Percentiles rank a stretch among this genome's conserved stretches.
phyloP scores from a whole-genome alignment of 2,797 vertebrate species.

The Vipera latastei region DNA sequence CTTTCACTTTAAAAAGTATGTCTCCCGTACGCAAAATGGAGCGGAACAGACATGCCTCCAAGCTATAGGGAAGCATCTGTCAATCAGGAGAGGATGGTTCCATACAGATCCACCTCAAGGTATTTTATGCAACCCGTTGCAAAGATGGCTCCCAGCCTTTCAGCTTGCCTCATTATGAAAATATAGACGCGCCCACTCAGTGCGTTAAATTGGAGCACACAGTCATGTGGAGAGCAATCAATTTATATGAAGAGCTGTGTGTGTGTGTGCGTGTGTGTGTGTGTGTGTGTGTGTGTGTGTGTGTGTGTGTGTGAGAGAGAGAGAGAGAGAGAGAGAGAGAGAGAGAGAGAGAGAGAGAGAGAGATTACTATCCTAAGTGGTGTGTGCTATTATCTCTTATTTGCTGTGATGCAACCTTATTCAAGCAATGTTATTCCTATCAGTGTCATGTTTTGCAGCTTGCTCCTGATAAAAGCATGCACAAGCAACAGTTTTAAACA shows the following conservation, averaged over 20 bases:
- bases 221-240: background rate
- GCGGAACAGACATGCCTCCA: conserved; percentile 30
- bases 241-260: background rate
- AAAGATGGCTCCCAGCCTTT: conserved; percentile 1
- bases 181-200: background rate
- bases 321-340: background rate
- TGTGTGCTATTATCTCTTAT: background rate
- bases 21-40: conserved; percentile 20
- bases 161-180: conserved; percentile 6
- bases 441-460: background rate
- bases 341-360: background rate
- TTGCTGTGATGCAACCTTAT: background rate
- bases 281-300: background rate
- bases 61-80: conserved; percentile 38
- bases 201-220: conserved; percentile 8
- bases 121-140: conserved; percentile 13
- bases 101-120: conserved; percentile 10
- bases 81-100: conserved; percentile 29
- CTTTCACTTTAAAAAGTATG: conserved; percentile 28
- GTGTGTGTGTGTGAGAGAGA: background rate
- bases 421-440: background rate
- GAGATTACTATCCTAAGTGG: background rate
- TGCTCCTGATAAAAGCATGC: background rate
- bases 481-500: background rate
- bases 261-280: accelerated